phyloP scores from a whole-genome alignment of 2,113 vertebrate species.

The Apteryx mantelli region DNA sequence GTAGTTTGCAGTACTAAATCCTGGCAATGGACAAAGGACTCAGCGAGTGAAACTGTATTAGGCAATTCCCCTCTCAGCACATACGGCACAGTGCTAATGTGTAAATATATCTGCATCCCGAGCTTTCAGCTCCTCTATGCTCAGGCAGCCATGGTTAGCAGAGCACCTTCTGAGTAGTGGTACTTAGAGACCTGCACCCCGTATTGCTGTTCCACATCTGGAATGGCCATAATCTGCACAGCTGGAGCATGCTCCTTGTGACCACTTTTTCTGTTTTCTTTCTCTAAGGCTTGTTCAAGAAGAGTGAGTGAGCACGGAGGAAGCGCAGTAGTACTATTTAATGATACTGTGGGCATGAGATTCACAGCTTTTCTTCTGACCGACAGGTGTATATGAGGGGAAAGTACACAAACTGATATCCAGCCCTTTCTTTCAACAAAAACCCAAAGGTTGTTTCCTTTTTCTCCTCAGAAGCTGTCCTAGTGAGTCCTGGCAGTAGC shows the following conservation, averaged over 20 bases:
- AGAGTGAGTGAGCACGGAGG: not conserved
- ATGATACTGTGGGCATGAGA: not conserved
- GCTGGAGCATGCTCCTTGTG: not conserved
- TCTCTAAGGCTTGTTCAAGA: not conserved
- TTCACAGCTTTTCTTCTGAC: not conserved
- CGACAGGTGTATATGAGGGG: fast-evolving
- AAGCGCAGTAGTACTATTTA: not conserved
- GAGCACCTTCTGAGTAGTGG: not conserved
- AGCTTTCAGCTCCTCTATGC: not conserved
- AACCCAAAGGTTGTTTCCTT: fast-evolving
- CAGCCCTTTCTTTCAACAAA: not conserved
- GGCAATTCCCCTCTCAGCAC: not conserved
- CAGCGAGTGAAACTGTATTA: fast-evolving
- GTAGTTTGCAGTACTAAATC: not conserved
- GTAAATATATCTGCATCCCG: not conserved
- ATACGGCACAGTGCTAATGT: fast-evolving
- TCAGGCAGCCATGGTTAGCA: not conserved
- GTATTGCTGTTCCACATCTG: not conserved
- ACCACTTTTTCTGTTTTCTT: not conserved
- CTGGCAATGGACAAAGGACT: not conserved
- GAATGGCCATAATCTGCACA: not conserved
- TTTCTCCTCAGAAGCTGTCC: not conserved
- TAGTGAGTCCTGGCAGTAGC: not conserved
- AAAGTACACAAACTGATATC: not conserved
- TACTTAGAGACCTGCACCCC: not conserved